These are phyloP conservation scores for Azemiops feae DNA, from an alignment of 2,113 vertebrate species.

Conservation along the genomic window DNA sequence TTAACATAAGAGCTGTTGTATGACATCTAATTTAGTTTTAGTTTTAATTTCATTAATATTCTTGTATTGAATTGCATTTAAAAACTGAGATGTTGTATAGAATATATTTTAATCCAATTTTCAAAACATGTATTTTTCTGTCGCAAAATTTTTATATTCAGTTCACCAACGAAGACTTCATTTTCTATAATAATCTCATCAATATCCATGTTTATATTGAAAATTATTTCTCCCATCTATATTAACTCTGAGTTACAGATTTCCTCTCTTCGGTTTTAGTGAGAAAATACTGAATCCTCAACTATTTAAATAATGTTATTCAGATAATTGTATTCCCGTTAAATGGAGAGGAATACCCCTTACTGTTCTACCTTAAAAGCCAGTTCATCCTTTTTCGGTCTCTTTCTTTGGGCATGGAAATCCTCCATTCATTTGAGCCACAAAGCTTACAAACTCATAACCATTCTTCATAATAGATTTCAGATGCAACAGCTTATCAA, in stretches of 20 bases:
- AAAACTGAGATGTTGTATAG: constrained; percentile 33
- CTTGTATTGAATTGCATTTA: constrained; percentile 31
- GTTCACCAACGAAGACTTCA: not conserved
- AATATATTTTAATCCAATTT: not conserved
- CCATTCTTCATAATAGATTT: not conserved
- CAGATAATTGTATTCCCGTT: not conserved
- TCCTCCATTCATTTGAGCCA: not conserved
- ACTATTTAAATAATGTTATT: not conserved
- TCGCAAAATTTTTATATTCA: constrained; percentile 20
- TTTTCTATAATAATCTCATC: not conserved
- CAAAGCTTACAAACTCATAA: no score
- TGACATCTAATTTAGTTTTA: constrained; percentile 69
- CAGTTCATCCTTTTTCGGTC: not conserved
- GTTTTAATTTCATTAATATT: constrained; percentile 65
- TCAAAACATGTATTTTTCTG: constrained; percentile 19
- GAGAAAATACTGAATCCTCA: not conserved
- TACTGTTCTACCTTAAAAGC: not conserved
- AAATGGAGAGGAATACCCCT: not conserved
- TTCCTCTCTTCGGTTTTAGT: not conserved
- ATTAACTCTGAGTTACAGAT: not conserved
- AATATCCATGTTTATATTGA: not conserved
- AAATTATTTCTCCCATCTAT: not conserved
- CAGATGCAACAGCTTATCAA: not conserved
- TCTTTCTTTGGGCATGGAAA: not conserved
- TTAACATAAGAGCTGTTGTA: constrained; percentile 57